These are phyloP conservation scores for Galendromus occidentalis DNA, from an alignment of 1,140 invertebrate genomes.

Conservation along the genomic window DNA sequence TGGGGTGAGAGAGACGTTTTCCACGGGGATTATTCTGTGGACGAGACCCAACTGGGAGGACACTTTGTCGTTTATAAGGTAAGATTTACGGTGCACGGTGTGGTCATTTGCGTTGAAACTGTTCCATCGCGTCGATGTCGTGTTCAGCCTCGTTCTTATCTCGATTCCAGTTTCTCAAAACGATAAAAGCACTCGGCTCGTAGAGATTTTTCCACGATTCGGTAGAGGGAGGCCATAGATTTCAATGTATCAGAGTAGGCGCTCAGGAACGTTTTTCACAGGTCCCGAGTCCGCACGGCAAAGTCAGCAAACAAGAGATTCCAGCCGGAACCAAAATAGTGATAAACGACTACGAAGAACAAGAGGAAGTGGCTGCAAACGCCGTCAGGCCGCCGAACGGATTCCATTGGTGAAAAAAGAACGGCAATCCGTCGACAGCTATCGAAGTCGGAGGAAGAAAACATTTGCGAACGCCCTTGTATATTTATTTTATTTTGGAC, in stretches of 20 bases:
- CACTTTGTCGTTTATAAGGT: not conserved
- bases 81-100: no score
- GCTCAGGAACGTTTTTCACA: not conserved
- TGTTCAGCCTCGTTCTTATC: no score
- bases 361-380: not conserved
- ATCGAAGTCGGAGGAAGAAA: no score
- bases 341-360: not conserved
- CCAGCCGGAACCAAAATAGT: not conserved
- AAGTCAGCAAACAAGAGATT: slow-evolving; percentile 4
- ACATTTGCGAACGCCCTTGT: no score
- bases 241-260: no score
- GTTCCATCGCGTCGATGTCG: no score
- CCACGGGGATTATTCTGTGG: not conserved
- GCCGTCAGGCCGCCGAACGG: not conserved
- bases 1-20: not conserved
- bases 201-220: no score
- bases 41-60: not conserved
- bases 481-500: no score
- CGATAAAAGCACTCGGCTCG: no score
- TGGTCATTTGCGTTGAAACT: no score
- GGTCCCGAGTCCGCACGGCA: not conserved
- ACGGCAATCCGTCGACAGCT: not conserved
- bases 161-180: no score
- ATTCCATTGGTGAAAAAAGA: not conserved
- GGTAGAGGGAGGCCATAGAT: no score